Base-by-base conservation (phyloP, 2,797 vertebrate species). In the Pangasius sanitwongsei region DNA sequence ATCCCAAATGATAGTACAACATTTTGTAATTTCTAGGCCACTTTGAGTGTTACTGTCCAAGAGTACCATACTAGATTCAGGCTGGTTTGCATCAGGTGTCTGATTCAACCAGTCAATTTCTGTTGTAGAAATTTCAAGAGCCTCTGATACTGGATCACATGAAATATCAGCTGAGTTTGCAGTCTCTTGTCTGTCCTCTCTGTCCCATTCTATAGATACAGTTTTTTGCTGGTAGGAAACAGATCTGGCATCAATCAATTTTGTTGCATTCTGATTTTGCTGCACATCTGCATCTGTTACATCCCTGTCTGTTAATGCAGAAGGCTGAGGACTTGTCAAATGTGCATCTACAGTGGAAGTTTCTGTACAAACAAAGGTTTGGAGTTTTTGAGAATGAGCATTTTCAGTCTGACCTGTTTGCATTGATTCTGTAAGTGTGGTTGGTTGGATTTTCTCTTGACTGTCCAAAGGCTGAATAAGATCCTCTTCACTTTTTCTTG, bases 1-100 rank as follows among this genome's bases (percentile, higher is more conserved):
- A 50, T 93, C 92, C 1, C 92, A 84, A 31, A 92, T 1, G 9
- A 90, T 77, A 20, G 90, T 87, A 81, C 90, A 91, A 6, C 91
- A 80, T 81, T 87, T 91, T 83, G 83, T 41, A 11, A 70, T 78
- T 0, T 18, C 25, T 44, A 0, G 41, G 5, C 23, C 0, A 37
- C 44, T 70, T 70, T 85, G 25, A 2, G 23, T 74, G 1, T 59
- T 31, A 75, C 15, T 59, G 1, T 86, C 85, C 18, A 61, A n/a
- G 6, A 3, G 34, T 6, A 44, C 1, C 3, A 18, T 5, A 8
- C 31, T 15, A 75, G 55, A 44, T 8, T 75, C 50, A 61, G 7
- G 34, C 37, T 57, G 48, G 34, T 34, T 75, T 86, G 34, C 20
- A 44, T 75, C 53, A 44, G 37, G 31, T 28, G 3, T 59, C 28